Conservation (phyloP, 2,888 invertebrate species). For the Hoplodrina blanda region DNA sequence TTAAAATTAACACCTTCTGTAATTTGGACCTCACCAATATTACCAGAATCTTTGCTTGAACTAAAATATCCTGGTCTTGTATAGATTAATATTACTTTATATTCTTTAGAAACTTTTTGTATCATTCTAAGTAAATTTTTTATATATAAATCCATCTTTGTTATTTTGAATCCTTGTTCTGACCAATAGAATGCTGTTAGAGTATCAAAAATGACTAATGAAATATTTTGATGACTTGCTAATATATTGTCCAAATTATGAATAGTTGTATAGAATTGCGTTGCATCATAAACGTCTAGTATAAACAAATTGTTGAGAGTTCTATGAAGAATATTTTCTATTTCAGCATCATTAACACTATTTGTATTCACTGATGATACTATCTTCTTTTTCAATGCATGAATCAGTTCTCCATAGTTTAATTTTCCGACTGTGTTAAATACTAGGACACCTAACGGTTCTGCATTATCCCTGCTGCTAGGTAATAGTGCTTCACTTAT, state of each 20-base stretch:
- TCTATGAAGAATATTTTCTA: slow-evolving; percentile 57
- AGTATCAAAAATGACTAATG: slow-evolving; percentile 84
- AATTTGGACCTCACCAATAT: slow-evolving; percentile 69
- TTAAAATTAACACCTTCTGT: slow-evolving; percentile 79
- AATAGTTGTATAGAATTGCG: slow-evolving; percentile 83
- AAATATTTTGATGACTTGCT: slow-evolving; percentile 77
- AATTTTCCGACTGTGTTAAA: slow-evolving; percentile 86
- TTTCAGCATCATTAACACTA: slow-evolving; percentile 8
- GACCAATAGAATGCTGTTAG: slow-evolving; percentile 90
- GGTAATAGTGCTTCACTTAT: slow-evolving; percentile 79
- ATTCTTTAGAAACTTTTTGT: slow-evolving; percentile 85
- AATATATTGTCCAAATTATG: slow-evolving; percentile 84
- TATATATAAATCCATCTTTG: slow-evolving; percentile 88
- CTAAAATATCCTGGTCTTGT: slow-evolving; percentile 89
- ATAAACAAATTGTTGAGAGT: slow-evolving; percentile 74
- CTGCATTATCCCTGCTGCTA: slow-evolving; percentile 67
- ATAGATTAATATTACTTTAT: slow-evolving; percentile 88
- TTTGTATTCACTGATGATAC: neutral
- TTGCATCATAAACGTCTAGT: slow-evolving; percentile 82
- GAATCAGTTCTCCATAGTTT: slow-evolving; percentile 69
- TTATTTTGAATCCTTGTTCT: slow-evolving; percentile 84
- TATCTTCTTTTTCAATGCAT: slow-evolving; percentile 64
- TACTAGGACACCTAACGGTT: slow-evolving; percentile 77
- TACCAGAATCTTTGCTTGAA: slow-evolving; percentile 78
- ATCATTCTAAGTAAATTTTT: slow-evolving; percentile 82